Evolutionary conservation across 2,113 vertebrate genomes (phyloP).

Genomic region (Blennius ocellaris): DNA sequence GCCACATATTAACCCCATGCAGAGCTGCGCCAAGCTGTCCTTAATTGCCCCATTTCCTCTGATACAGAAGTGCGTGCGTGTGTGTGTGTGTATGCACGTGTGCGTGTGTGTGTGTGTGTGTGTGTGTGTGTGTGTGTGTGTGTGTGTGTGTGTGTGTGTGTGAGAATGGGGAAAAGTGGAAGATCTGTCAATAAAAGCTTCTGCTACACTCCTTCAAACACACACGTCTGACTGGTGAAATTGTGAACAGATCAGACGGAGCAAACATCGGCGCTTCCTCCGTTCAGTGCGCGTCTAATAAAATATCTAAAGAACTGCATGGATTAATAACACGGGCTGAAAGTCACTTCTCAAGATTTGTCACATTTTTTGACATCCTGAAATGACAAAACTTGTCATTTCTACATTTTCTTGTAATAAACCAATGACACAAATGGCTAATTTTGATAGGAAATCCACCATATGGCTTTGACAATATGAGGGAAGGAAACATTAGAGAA

Average conservation of each 20-base stretch:
- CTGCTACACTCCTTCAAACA: constrained; percentile 61
- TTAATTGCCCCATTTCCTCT: constrained; percentile 87
- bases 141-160: constrained; percentile 19
- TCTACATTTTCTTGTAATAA: constrained; percentile 10
- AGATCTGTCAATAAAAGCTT: constrained; percentile 77
- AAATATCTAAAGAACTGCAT: constrained; percentile 37
- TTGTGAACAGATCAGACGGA: constrained; percentile 37
- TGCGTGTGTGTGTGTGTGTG: constrained; percentile 17
- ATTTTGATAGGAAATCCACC: constrained; percentile 14
- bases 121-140: constrained; percentile 15
- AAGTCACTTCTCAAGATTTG: constrained; percentile 37
- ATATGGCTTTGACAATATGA: constrained; percentile 24
- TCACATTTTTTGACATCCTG: constrained; percentile 24
- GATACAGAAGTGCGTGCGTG: constrained; percentile 68
- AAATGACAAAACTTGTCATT: constrained; percentile 15
- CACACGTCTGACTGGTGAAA: constrained; percentile 58
- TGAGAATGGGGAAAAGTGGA: constrained; percentile 11
- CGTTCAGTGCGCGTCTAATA: constrained; percentile 8
- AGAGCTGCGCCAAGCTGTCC: constrained; percentile 84
- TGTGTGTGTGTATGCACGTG: constrained; percentile 11
- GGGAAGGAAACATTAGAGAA: background rate
- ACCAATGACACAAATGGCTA: background rate
- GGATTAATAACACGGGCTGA: constrained; percentile 11
- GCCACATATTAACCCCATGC: constrained; percentile 86
- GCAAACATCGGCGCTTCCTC: constrained; percentile 12